A percentile compares a stretch with the other conserved stretches of the same genome.
phyloP scores from a whole-genome alignment of 2,113 vertebrate genomes.

The Clarias batrachus region DNA sequence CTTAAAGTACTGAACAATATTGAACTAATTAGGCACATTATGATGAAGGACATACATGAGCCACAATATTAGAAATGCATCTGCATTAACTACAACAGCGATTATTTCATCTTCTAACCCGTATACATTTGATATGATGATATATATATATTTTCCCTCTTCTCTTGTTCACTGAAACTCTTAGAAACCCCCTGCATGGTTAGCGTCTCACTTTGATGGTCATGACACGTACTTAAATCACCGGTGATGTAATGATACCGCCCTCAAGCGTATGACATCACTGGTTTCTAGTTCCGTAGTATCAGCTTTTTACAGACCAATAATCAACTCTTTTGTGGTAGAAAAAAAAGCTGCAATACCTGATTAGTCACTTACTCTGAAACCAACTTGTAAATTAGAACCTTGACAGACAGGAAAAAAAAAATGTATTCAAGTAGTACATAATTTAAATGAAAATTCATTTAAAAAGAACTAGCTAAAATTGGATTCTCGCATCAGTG shows the following conservation, averaged over 20 bases:
- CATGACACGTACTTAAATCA: neutral
- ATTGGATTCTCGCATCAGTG: neutral
- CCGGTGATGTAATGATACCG: neutral
- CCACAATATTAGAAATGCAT: neutral
- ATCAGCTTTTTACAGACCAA: neutral
- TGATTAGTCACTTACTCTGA: neutral
- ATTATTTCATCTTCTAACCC: neutral
- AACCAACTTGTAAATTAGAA: too few relatives aligned
- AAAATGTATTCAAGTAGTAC: neutral
- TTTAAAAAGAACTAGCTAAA: neutral
- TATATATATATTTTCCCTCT: neutral
- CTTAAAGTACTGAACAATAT: neutral
- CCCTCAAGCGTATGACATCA: neutral
- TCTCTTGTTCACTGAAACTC: neutral
- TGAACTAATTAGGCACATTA: neutral
- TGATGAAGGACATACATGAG: neutral
- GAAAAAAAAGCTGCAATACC: neutral
- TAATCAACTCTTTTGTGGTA: neutral
- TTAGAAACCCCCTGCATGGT: neutral
- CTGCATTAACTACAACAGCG: neutral
- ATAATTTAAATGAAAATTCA: neutral
- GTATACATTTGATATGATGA: too few relatives aligned
- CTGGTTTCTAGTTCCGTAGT: neutral
- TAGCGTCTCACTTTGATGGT: neutral
- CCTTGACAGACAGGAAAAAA: neutral